Percentiles rank a stretch among this genome's conserved stretches.
These are phyloP conservation scores for Leguminivora glycinivorella DNA, from an alignment of 1,140 invertebrate genomes.

Conservation along the genomic window DNA sequence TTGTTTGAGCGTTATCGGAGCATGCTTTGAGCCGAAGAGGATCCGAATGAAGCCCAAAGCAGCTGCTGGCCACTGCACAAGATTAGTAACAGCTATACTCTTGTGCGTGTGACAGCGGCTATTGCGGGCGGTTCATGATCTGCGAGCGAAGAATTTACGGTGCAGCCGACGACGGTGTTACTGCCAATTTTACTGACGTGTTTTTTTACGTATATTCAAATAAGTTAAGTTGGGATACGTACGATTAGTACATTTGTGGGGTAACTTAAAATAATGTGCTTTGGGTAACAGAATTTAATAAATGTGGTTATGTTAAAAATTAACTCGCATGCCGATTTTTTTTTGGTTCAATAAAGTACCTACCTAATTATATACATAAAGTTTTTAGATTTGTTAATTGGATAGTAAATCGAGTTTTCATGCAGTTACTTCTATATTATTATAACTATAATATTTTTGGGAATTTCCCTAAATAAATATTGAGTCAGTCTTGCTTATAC, in stretches of 20 bases:
- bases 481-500: too few relatives aligned
- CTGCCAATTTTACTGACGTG: not conserved
- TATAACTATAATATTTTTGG: too few relatives aligned
- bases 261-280: too few relatives aligned
- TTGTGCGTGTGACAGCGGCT: slow-evolving; percentile 98
- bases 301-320: too few relatives aligned
- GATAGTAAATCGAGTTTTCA: not conserved
- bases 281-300: too few relatives aligned
- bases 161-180: slow-evolving; percentile 2
- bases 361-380: too few relatives aligned
- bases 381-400: too few relatives aligned
- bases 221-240: not conserved
- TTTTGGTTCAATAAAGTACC: too few relatives aligned
- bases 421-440: not conserved
- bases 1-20: slow-evolving; percentile 10
- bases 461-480: too few relatives aligned
- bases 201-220: not conserved
- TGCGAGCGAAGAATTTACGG: slow-evolving; percentile 36
- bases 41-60: slow-evolving; percentile 84
- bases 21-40: slow-evolving; percentile 28
- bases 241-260: not conserved
- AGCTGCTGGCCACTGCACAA: slow-evolving; percentile 98
- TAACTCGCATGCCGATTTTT: too few relatives aligned
- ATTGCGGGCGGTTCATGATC: slow-evolving; percentile 87
- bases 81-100: slow-evolving; percentile 91